Percentiles rank a stretch among this genome's conserved stretches.
Evolutionary conservation across 2,888 invertebrate genomes (phyloP).

Genomic region (Chironomus riparius): DNA sequence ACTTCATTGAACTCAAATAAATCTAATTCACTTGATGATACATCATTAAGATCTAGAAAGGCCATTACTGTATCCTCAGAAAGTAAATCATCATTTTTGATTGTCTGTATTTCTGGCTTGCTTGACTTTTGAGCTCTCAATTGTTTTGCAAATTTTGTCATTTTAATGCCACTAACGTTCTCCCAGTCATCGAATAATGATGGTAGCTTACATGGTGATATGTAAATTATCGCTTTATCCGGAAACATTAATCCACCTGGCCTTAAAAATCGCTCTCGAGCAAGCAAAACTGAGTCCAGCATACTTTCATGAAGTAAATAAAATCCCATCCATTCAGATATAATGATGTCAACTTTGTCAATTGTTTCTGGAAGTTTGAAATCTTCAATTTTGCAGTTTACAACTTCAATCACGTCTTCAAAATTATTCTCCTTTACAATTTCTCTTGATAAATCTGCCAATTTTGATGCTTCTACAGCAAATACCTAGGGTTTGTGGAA

Average conservation of each 20-base stretch:
- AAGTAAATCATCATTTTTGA: constrained; percentile 52
- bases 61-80: constrained; percentile 54
- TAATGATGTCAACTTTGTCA: constrained; percentile 73
- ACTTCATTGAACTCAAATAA: constrained; percentile 53
- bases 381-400: constrained; percentile 70
- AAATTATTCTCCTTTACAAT: constrained; percentile 63
- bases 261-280: constrained; percentile 71
- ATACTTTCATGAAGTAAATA: constrained; percentile 85
- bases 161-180: constrained; percentile 67
- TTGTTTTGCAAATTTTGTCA: constrained; percentile 56
- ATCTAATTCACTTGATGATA: constrained; percentile 51
- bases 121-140: constrained; percentile 53
- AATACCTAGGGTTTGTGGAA: too few relatives aligned
- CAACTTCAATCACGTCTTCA: constrained; percentile 57
- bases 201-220: constrained; percentile 47
- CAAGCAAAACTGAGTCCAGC: constrained; percentile 79
- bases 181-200: constrained; percentile 64
- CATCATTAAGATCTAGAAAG: constrained; percentile 59
- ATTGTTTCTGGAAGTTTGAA: constrained; percentile 50
- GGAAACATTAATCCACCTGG: constrained; percentile 67
- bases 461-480: constrained; percentile 72
- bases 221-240: constrained; percentile 50
- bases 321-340: constrained; percentile 99
- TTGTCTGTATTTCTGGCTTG: constrained; percentile 56
- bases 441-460: constrained; percentile 55